Evolutionary conservation across 2,113 vertebrate genomes (phyloP).

Genomic region (Aphelocoma coerulescens): DNA sequence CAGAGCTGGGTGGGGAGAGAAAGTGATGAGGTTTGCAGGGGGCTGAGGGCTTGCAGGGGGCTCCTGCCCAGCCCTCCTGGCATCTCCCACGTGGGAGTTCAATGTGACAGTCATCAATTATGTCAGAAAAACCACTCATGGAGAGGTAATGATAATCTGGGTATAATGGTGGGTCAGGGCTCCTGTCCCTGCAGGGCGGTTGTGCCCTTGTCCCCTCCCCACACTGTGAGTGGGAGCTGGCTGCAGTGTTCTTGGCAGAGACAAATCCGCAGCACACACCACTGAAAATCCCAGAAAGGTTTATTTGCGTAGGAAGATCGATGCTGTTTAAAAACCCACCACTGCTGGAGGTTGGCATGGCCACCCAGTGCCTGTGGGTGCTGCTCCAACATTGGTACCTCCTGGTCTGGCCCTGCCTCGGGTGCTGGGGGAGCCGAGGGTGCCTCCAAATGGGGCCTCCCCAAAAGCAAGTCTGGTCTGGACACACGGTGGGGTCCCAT

Average conservation of each 20-base stretch:
- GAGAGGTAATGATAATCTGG: neutral
- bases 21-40: neutral
- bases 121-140: neutral
- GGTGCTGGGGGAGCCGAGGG: accelerated
- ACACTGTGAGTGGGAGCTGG: neutral
- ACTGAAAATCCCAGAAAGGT: constrained; percentile 41
- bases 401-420: accelerated
- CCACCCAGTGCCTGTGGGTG: accelerated
- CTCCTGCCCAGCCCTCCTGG: neutral
- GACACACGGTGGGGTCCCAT: accelerated
- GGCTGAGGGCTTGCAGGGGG: neutral
- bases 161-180: neutral
- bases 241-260: neutral
- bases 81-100: accelerated
- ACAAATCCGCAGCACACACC: neutral
- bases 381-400: neutral
- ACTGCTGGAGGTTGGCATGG: neutral
- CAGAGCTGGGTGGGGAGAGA: neutral
- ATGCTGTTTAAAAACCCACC: constrained; percentile 3
- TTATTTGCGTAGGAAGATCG: constrained; percentile 18
- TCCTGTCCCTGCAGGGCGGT: neutral
- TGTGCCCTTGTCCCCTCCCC: neutral
- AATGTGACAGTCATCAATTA: neutral
- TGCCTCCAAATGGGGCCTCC: neutral
- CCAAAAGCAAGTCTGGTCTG: neutral